A percentile compares a stretch with the other conserved stretches of the same genome.
These are phyloP conservation scores for Ditylenchus weischeri DNA, from an alignment of 2,888 invertebrate species.

Conservation along the genomic window DNA sequence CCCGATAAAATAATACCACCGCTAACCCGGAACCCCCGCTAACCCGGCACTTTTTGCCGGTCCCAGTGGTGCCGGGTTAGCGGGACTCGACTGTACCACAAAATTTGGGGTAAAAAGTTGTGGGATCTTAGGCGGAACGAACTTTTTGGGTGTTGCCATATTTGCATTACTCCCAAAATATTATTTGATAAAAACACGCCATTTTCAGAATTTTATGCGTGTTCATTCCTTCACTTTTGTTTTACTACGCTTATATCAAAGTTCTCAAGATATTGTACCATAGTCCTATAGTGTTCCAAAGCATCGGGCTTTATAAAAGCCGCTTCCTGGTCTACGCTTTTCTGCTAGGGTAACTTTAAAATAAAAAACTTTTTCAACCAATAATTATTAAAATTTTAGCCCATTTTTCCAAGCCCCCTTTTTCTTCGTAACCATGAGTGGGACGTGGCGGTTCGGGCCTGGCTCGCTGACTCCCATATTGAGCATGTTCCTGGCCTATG, in stretches of 20 bases:
- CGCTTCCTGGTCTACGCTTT: constrained; percentile 57
- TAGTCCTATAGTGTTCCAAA: constrained; percentile 58
- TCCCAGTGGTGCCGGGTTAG: too few species aligned
- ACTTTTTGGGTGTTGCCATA: too few species aligned
- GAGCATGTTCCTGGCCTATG: constrained; percentile 48
- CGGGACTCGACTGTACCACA: too few species aligned
- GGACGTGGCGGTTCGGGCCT: constrained; percentile 37
- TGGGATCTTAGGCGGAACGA: too few species aligned
- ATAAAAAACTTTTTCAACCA: background rate
- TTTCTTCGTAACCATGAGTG: constrained; percentile 47
- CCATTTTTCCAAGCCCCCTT: constrained; percentile 56
- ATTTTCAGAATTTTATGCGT: constrained; percentile 50
- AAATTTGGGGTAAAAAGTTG: too few species aligned
- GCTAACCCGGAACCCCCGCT: too few species aligned
- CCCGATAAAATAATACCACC: too few species aligned
- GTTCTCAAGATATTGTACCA: constrained; percentile 58
- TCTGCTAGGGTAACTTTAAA: constrained; percentile 44
- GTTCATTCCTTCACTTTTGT: constrained; percentile 50
- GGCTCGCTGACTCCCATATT: constrained; percentile 43
- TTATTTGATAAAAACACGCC: background rate
- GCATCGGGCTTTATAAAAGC: constrained; percentile 55
- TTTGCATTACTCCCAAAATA: too few species aligned
- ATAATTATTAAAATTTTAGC: constrained; percentile 35
- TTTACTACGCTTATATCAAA: constrained; percentile 55
- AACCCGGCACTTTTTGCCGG: too few species aligned